Evolutionary conservation across 2,113 vertebrate species (phyloP), one percentile per base, ranked within the genome.

Genomic region (Lycocorax pyrrhopterus): DNA sequence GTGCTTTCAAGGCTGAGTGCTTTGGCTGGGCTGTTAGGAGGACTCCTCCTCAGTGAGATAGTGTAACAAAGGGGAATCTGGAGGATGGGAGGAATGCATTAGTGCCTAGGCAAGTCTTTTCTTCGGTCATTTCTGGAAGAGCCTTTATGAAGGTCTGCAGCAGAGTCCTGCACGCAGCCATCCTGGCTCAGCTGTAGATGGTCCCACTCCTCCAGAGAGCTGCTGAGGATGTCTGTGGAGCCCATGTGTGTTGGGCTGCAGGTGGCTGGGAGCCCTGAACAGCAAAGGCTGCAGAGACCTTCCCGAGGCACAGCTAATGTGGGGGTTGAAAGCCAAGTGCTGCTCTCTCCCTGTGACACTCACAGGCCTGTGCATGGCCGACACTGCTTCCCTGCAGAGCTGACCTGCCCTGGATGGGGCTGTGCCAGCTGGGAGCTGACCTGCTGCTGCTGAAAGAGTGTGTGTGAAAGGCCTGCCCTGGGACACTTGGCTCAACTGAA

Each of bases 131-230:
- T 76, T 73, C 67, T 58, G 37, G 23, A 32, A 19, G 44, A 91
- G 58, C 51, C 56, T 58, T 87, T 49, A 5, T 49, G 51, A 23
- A 43, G 33, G 47, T 41, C 67, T 39, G 7, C 5, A 11, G 19
- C 44, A n/a, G 66, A 30, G 35, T 46, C 32, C 71, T 17, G 19
- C 2, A 1, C 0, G 1, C 27, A 49, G 33, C 58, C 12, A 5
- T 46, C 68, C 56, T 10, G 0, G 21, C 46, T 62, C 43, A 37
- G 27, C 73, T 49, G 58, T 39, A 12, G 32, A 37, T 37, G 53
- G n/a, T 37, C 46, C 37, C 19, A 1, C 4, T 71, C 23, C 23
- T 47, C 10, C 49, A 58, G 71, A 56, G 60, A 32, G 12, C 79
- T 67, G 53, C 67, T 16, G 59, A 63, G 20, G 20, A 14, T 2